Conservation (phyloP, 1,140 invertebrate genomes). For the Mizuhopecten yessoensis region DNA sequence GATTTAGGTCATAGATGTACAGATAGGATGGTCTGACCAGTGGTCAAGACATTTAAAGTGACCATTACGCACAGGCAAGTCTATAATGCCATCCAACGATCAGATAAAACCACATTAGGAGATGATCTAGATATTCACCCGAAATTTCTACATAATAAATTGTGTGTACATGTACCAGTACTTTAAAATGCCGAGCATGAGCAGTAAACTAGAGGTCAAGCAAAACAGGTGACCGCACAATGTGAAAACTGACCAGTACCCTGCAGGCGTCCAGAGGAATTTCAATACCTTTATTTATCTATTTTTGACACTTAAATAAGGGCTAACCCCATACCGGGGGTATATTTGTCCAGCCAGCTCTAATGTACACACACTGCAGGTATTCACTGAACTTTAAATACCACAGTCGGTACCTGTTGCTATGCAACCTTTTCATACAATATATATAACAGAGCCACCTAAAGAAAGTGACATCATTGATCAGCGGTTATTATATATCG, state of each 20-base stretch:
- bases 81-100: not conserved
- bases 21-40: not conserved
- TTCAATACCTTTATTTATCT: conserved; percentile 22
- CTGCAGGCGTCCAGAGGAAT: conserved; percentile 2
- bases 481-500: too few relatives aligned
- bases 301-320: conserved; percentile 39
- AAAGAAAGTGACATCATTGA: too few relatives aligned
- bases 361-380: conserved; percentile 31
- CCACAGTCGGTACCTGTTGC: not conserved
- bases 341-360: conserved; percentile 10
- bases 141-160: not conserved
- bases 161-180: conserved; percentile 19
- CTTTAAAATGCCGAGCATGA: not conserved
- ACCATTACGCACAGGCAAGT: not conserved
- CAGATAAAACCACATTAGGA: not conserved
- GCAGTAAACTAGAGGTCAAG: conserved; percentile 32
- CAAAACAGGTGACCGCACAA: conserved; percentile 31
- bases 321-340: not conserved
- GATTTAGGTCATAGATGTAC: not conserved
- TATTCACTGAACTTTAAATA: not conserved
- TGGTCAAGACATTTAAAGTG: not conserved
- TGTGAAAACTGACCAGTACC: conserved; percentile 5
- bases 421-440: not conserved
- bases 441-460: too few relatives aligned
- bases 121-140: conserved; percentile 21